Evolutionary conservation across 1,140 invertebrate species (phyloP), one percentile per base, ranked within the genome.

Genomic region (Drosophila triauraria): DNA sequence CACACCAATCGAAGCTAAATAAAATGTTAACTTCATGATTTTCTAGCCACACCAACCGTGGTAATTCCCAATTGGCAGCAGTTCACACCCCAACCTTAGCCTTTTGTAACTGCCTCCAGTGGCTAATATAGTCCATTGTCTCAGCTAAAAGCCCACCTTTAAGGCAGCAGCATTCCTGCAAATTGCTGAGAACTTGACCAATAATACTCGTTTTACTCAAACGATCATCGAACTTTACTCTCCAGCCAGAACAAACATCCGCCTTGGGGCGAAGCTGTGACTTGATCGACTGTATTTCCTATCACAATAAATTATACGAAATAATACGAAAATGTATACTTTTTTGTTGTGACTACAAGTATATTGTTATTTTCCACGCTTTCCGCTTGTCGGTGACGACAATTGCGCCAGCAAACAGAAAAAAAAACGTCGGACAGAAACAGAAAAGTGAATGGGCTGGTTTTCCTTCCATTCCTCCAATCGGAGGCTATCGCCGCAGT

Each of bases 381-480:
- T 87, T 88, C 72, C 80, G 65, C 54, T 75, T 35, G 46, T 72
- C 67, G 69, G 35, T 43, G 69, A 72, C 69, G 56, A 62, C 75
- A 78, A 78, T 78, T 70, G 75, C 75, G 51, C 62, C 64, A 71
- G 50, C 32, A 43, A 42, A 38, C 27, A 35, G 17, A 54, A 54
- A 9, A 35, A 54, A 54, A 15, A 23, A 23, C 53, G 13, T 2
- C 60, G 47, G 68, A 62, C 79, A 69, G 83, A 80, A 82, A 83
- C 83, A 69, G 67, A 86, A 87, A 87, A 87, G 83, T 87, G 83
- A 87, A 87, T 87, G 83, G 82, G 72, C 74, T 69, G 82, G 72
- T 77, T 69, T 79, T 70, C 68, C 63, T 47, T 60, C 69, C 69
- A 70, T 62, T 58, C 58, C 72, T 71, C 46, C 56, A 74, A 78